Evolutionary conservation across 2,888 invertebrate species (phyloP).

Genomic region (Netelia virgata): DNA sequence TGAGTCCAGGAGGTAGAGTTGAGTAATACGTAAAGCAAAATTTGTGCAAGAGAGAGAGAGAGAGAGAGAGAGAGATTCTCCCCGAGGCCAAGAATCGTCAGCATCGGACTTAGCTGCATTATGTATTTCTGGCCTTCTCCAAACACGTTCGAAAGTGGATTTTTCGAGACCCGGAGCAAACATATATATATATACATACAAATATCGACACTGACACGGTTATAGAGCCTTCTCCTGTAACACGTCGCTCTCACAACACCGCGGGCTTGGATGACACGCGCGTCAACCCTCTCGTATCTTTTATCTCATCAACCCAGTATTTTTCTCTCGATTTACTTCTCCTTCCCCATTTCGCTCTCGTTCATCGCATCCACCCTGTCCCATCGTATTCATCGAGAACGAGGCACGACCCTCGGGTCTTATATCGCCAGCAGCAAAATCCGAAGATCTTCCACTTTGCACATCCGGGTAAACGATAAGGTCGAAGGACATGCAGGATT

Average conservation of each 20-base stretch:
- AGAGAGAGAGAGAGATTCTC: not conserved
- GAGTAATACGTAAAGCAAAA: conserved; percentile 16
- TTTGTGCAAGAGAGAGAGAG: conserved; percentile 11
- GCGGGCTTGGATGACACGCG: conserved; percentile 27
- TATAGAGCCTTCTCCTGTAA: conserved; percentile 65
- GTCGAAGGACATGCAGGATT: conserved; percentile 36
- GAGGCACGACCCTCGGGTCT: conserved; percentile 27
- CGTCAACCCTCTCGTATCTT: conserved; percentile 36
- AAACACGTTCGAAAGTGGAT: conserved; percentile 72
- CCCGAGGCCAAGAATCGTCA: not conserved
- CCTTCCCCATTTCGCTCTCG: not conserved
- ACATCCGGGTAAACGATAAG: conserved; percentile 3
- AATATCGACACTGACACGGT: conserved; percentile 15
- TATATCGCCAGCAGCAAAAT: conserved; percentile 9
- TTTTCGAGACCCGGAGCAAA: conserved; percentile 56
- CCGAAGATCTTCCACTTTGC: conserved; percentile 38
- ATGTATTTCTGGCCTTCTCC: conserved; percentile 67
- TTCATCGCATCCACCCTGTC: not conserved
- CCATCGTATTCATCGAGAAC: not conserved
- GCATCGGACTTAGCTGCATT: conserved; percentile 44
- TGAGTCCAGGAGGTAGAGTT: conserved; percentile 17
- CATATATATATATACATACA: conserved; percentile 31
- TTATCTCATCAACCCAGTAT: conserved; percentile 30
- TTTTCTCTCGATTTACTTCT: conserved; percentile 17
- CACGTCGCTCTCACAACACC: conserved; percentile 66